These are phyloP conservation scores for Adineta ricciae DNA, from an alignment of 2,888 invertebrate species.

Conservation along the genomic window DNA sequence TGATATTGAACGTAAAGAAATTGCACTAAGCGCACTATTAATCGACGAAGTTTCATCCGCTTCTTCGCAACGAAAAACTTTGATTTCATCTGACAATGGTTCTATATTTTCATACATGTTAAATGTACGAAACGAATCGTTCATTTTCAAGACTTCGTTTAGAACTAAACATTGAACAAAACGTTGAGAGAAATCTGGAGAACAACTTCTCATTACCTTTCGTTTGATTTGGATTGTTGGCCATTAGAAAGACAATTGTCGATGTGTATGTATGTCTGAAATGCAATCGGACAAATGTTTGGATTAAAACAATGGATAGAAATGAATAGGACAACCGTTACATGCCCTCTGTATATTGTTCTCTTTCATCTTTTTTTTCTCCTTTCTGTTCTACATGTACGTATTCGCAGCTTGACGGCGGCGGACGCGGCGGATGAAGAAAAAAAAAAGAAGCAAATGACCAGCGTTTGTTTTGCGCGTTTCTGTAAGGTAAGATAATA, in stretches of 20 bases:
- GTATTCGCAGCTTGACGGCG: neutral
- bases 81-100: neutral
- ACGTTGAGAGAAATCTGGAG: too few species aligned
- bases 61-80: conserved; percentile 15
- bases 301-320: neutral
- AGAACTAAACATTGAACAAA: neutral
- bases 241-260: neutral
- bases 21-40: neutral
- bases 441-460: neutral
- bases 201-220: neutral
- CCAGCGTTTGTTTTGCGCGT: neutral
- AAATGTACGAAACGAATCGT: conserved; percentile 1
- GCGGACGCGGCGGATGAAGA: neutral
- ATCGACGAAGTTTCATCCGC: conserved; percentile 17
- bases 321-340: conserved; percentile 8
- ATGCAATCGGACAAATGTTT: neutral
- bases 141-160: neutral
- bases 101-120: conserved; percentile 17
- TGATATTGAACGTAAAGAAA: neutral
- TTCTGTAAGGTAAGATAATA: neutral
- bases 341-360: neutral
- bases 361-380: conserved; percentile 1
- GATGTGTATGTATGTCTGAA: neutral
- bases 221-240: neutral
- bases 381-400: neutral